Evolutionary conservation across 2,888 invertebrate genomes (phyloP), one percentile per base, ranked within the genome.

Genomic region (Conomelus anceps): DNA sequence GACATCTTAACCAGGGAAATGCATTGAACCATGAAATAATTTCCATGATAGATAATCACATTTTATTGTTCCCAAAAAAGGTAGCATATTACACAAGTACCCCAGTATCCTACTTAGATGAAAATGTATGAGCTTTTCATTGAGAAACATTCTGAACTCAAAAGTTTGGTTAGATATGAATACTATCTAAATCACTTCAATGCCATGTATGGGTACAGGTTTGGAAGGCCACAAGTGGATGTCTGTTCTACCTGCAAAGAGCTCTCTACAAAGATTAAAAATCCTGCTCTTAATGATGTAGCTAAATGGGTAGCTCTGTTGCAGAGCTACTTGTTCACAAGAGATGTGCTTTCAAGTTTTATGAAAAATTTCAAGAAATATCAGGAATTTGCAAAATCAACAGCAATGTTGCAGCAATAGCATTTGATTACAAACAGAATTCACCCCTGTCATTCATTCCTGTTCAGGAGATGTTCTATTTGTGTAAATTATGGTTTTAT

Each of bases 281-380:
- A 29, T 89, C 9, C 85, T n/a, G 6, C 84, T 24, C 88, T 89
- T 3, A 89, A 90, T 41, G 89, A 90, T 0, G 88, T 17, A 22
- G 88, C 84, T 26, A 84, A 88, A 87, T 26, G 84, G 22, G 41
- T 41, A 88, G 90, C 90, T n/a, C n/a, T 63, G 89, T 41, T 63
- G 90, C 87, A n/a, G 90, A 91, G n/a, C 87, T 89, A 23, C n/a
- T 91, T 41, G 90, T 91, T 23, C 90, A 91, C 84, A 90, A 90
- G 85, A 91, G 90, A 89, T 29, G 90, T 86, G 91, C 91, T 24
- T 90, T 91, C 29, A 91, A 92, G 86, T 91, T 91, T 90, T 90
- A 90, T 88, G 89, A 84, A n/a, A 90, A 90, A 88, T 34, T 90
- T 29, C 87, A 89, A 22, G 89, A 89, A 84, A 63, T 90, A 26